Conservation (phyloP, 2,888 invertebrate species). For the Limnephilus lunatus region DNA sequence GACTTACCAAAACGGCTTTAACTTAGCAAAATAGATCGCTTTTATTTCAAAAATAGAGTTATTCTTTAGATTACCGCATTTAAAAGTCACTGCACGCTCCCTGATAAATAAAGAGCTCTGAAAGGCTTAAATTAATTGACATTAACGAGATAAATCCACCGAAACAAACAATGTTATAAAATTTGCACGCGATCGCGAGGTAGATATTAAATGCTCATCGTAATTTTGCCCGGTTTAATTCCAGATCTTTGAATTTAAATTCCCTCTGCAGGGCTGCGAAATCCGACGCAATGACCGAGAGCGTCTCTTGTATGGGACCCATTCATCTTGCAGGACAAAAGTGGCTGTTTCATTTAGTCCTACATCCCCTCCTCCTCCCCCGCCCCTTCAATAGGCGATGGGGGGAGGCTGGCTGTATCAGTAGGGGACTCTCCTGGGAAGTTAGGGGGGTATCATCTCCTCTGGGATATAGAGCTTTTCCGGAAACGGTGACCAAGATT, state of each 20-base stretch:
- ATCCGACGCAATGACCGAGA: constrained; percentile 58
- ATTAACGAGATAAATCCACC: background rate
- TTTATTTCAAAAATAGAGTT: background rate
- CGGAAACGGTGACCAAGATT: constrained; percentile 44
- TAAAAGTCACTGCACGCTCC: background rate
- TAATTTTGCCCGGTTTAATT: background rate
- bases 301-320: constrained; percentile 44
- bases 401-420: background rate
- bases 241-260: constrained; percentile 21
- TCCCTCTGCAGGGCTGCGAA: constrained; percentile 6
- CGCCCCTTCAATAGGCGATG: background rate
- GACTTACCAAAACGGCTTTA: too few species aligned
- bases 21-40: background rate
- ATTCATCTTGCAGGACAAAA: constrained; percentile 63
- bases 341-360: constrained; percentile 62
- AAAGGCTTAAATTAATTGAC: background rate
- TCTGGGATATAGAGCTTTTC: constrained; percentile 10
- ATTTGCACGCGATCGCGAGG: background rate
- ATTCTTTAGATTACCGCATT: background rate
- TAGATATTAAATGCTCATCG: constrained; percentile 4
- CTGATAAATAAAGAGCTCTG: background rate
- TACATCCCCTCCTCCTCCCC: constrained; percentile 15
- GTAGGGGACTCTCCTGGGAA: background rate
- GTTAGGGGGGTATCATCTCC: constrained; percentile 16
- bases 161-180: background rate